Conservation (phyloP, 2,888 invertebrate genomes). For the Caenorhabditis plicata region DNA sequence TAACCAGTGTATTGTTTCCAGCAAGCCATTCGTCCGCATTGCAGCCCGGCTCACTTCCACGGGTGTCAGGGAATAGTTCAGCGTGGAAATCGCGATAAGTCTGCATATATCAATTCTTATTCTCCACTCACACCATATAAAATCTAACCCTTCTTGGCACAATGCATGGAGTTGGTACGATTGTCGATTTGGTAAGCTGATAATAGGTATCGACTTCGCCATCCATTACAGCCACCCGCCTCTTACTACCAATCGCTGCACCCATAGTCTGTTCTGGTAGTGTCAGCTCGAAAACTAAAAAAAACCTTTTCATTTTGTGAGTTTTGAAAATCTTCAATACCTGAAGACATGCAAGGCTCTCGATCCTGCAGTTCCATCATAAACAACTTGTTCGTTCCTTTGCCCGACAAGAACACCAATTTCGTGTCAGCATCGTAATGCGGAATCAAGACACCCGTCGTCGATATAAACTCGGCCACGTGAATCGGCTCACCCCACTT, state of each 20-base stretch:
- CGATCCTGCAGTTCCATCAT: constrained; percentile 87
- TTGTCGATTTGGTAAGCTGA: constrained; percentile 81
- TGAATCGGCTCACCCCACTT: constrained; percentile 67
- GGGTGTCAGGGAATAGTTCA: constrained; percentile 88
- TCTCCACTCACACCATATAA: neutral
- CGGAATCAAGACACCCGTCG: constrained; percentile 78
- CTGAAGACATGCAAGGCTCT: constrained; percentile 68
- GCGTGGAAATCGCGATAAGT: constrained; percentile 90
- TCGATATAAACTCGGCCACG: constrained; percentile 41
- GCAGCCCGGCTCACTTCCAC: constrained; percentile 79
- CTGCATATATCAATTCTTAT: constrained; percentile 69
- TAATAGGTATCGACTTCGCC: constrained; percentile 90
- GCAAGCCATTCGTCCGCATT: constrained; percentile 81
- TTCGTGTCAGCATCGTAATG: constrained; percentile 89
- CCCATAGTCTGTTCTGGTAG: constrained; percentile 89
- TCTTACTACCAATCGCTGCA: constrained; percentile 86
- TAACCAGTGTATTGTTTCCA: constrained; percentile 73
- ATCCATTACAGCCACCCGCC: constrained; percentile 82
- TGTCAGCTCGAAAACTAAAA: constrained; percentile 74
- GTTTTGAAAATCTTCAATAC: constrained; percentile 8
- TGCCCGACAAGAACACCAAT: constrained; percentile 91
- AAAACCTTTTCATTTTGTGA: neutral
- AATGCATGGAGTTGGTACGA: constrained; percentile 90
- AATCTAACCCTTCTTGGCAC: constrained; percentile 81
- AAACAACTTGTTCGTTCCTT: constrained; percentile 82